Evolutionary conservation across 2,888 invertebrate genomes (phyloP).

Genomic region (Stenichneumon culpator): DNA sequence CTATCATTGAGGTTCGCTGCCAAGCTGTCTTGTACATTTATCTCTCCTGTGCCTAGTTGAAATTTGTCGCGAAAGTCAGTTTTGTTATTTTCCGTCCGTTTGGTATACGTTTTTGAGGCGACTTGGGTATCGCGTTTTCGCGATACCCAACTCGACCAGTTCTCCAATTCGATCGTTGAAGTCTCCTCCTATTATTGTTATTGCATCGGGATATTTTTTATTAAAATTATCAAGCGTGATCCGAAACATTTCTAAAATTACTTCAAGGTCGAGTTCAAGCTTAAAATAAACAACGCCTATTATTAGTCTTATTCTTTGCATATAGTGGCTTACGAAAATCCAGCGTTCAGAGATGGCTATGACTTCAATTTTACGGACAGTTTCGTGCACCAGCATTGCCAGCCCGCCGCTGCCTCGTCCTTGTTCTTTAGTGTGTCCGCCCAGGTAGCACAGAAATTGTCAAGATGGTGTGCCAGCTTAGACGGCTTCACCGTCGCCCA

Average conservation of each 20-base stretch:
- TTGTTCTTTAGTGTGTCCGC: neutral
- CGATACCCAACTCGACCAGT: too few species aligned
- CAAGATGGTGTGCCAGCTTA: neutral
- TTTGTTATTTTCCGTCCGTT: neutral
- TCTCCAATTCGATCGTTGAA: slow-evolving; percentile 12
- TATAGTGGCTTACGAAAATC: neutral
- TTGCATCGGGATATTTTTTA: slow-evolving; percentile 1
- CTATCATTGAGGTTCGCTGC: neutral
- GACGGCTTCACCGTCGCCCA: neutral
- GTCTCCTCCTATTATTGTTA: neutral
- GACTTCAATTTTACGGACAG: neutral
- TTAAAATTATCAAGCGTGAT: neutral
- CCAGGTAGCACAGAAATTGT: neutral
- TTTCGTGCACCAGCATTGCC: neutral
- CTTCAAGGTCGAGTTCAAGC: neutral
- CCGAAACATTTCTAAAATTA: neutral
- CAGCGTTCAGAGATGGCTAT: neutral
- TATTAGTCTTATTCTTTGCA: neutral
- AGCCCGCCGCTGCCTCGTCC: slow-evolving; percentile 1
- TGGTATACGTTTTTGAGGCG: neutral
- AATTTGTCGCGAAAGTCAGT: neutral
- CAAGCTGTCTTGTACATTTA: neutral
- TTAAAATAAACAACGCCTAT: slow-evolving; percentile 3
- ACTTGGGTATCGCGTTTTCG: too few species aligned
- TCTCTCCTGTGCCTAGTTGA: neutral